Evolutionary conservation across 2,113 vertebrate genomes (phyloP), one percentile per base, ranked within the genome.

Genomic region (Microtus montanus): DNA sequence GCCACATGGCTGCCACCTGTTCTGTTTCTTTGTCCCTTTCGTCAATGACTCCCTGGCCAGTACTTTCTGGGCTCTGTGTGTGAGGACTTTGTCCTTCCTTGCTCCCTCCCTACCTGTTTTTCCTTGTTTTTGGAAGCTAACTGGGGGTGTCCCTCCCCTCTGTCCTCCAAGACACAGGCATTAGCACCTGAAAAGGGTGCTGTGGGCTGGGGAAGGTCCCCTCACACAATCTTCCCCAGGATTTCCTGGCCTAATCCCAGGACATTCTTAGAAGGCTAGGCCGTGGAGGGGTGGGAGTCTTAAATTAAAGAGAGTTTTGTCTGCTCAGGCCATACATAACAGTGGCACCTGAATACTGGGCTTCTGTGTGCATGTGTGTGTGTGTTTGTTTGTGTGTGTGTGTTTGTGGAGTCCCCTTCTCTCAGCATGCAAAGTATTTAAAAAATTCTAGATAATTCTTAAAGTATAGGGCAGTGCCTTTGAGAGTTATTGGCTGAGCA

Each of bases 141-240:
- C 98, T 98, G 88, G 58, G 28, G 22, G 98, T 54, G 61, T 98
- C 96, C 2, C 33, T 61, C 68, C 98, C 97, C 3, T 97, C 98
- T 92, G 98, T 96, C 94, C 98, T 97, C 66, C 99, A 99, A 63
- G 97, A 97, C 24, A 98, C 49, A 98, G 98, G 26, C 98, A 98
- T 63, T 97, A 98, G 33, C 98, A 98, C 61, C 90, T 97, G 84
- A 99, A 99, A 89, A 91, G 22, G 22, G 99, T 98, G 87, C 99
- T 99, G 95, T 95, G 98, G 49, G 98, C 93, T 88, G 95, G 96
- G 90, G 70, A 98, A 22, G 98, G 98, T 70, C 93, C 98, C 89
- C 97, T 98, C 17, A 99, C 38, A 44, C 38, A 28, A 7, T 61
- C 35, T 82, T 38, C n/a, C 5, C 35, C 26, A 38, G 22, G 35